phyloP scores from a whole-genome alignment of 2,888 invertebrate genomes.

The Tortrix viridana region DNA sequence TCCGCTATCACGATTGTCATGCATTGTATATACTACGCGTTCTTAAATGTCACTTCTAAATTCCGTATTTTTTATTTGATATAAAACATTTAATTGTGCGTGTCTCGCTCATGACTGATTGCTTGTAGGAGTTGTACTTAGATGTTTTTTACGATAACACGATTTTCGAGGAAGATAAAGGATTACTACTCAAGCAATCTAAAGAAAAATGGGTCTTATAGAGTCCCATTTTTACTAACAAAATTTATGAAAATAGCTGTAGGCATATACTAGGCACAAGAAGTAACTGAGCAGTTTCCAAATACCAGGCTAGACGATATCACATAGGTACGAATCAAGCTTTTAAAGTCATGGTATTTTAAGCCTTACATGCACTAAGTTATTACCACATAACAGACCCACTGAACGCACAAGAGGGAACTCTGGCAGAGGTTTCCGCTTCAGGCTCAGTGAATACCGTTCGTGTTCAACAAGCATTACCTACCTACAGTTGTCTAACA shows the following conservation, averaged over 20 bases:
- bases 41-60: neutral
- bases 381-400: neutral
- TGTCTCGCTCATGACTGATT: no score
- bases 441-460: slow-evolving; percentile 51
- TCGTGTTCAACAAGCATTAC: slow-evolving; percentile 55
- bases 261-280: neutral
- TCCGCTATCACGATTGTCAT: slow-evolving; percentile 16
- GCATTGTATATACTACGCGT: neutral
- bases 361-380: neutral
- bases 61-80: no score
- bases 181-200: no score
- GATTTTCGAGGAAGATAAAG: no score
- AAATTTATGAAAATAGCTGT: neutral
- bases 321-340: neutral
- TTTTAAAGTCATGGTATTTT: neutral
- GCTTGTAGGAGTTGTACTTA: no score
- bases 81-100: no score
- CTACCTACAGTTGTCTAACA: slow-evolving; percentile 44
- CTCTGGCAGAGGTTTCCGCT: slow-evolving; percentile 47
- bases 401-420: slow-evolving; percentile 31
- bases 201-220: no score
- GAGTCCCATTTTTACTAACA: neutral
- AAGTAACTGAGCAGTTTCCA: no score
- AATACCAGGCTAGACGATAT: no score
- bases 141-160: neutral